phyloP scores from a whole-genome alignment of 2,797 vertebrate genomes.

The Oreonectes daqikongensis region DNA sequence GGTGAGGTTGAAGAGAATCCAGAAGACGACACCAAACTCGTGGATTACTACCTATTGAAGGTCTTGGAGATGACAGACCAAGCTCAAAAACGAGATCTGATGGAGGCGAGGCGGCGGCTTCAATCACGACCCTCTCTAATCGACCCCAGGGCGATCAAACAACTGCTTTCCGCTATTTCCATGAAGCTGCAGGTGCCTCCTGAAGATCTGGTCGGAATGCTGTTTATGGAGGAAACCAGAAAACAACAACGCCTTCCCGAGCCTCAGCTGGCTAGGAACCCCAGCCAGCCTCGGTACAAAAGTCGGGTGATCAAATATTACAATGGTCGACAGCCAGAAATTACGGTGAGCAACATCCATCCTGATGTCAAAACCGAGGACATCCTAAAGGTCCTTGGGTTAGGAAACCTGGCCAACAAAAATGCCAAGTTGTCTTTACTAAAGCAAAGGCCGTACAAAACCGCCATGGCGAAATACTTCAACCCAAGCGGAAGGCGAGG shows the following conservation, averaged over 20 bases:
- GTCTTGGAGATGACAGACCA: constrained; percentile 83
- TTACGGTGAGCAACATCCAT: constrained; percentile 75
- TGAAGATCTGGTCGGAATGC: constrained; percentile 94
- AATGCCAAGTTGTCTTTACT: constrained; percentile 78
- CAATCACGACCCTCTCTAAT: constrained; percentile 79
- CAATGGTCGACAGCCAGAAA: constrained; percentile 77
- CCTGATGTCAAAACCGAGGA: constrained; percentile 92
- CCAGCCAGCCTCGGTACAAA: constrained; percentile 76
- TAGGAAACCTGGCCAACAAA: constrained; percentile 84
- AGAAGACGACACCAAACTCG: constrained; percentile 87
- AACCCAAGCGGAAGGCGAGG: constrained; percentile 80
- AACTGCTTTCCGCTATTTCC: constrained; percentile 88
- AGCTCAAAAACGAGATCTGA: constrained; percentile 73
- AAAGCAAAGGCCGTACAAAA: constrained; percentile 83
- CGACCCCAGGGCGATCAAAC: constrained; percentile 87
- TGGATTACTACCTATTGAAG: constrained; percentile 89
- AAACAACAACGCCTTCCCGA: constrained; percentile 80
- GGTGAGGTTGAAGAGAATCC: constrained; percentile 75
- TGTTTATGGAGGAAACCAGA: constrained; percentile 86
- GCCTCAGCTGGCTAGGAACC: constrained; percentile 66
- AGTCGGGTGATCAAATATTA: constrained; percentile 80
- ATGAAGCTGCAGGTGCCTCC: constrained; percentile 95
- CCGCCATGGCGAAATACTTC: constrained; percentile 76
- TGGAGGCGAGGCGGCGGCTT: constrained; percentile 72
- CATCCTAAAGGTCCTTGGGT: constrained; percentile 88